Base-by-base conservation (phyloP, 2,888 invertebrate genomes). In the Drosophila austrosaltans region DNA sequence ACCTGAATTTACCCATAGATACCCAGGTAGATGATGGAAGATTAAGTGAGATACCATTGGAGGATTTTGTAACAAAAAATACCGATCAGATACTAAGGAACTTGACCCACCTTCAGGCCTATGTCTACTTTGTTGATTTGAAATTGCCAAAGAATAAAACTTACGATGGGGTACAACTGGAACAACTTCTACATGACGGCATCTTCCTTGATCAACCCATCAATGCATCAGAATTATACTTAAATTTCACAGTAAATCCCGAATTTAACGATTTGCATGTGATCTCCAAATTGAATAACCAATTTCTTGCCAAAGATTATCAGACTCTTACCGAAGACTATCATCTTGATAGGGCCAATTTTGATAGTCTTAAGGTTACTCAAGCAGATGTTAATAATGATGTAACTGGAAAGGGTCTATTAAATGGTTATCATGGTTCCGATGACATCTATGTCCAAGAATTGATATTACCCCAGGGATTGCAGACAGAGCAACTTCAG, bases 41-140 rank as follows among this genome's bases (percentile, higher is more conserved):
- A 3, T 91, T 95, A 0, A 94, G 93, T 77, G 90, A 91, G 12
- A 92, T 93, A 65, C 76, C 90, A 0, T 71, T 94, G 0, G 82
- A 92, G 1, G 89, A 92, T 3, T 93, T 94, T 70, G 84, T 94
- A 0, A 93, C 94, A 2, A 90, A 91, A 69, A 92, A 93, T 59
- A 93, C 93, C 0, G 89, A 92, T 1, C 94, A 95, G 89, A 76
- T 87, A 0, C 81, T 95, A 0, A 25, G 69, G 1, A 81, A 91
- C 54, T 66, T 93, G 0, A 83, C 90, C 6, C 75, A 82, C 7
- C 76, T 94, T 1, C 89, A 92, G 2, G 93, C 93, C 1, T 89
- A 92, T 61, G 90, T 94, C 0, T 89, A 87, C 56, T 93, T 95
- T 39, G 91, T 93, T 53, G 91, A 93, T 68, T 79, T 95, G 2